Evolutionary conservation across 2,888 invertebrate genomes (phyloP).

Genomic region (Eupelmus urozonus): DNA sequence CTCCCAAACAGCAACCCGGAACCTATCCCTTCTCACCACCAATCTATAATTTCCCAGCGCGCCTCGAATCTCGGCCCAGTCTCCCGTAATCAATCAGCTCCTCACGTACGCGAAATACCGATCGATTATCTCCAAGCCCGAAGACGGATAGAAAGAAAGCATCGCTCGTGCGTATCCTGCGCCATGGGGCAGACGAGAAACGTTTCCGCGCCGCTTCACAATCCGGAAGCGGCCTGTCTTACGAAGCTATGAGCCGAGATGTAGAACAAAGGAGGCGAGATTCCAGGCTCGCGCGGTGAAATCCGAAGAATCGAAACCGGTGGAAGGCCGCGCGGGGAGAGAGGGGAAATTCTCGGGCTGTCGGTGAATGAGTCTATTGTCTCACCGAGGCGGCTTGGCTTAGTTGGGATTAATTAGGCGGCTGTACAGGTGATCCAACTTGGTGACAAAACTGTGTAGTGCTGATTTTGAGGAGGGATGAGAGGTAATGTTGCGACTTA

Average conservation of each 20-base stretch:
- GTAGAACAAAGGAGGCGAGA: slow-evolving; percentile 45
- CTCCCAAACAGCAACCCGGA: no score
- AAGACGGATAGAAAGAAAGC: no score
- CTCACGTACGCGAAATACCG: no score
- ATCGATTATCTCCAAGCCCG: no score
- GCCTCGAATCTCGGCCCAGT: no score
- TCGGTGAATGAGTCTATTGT: slow-evolving; percentile 61
- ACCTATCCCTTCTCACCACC: no score
- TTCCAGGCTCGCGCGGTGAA: slow-evolving; percentile 54
- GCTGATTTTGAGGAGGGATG: no score
- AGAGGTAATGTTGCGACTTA: no score
- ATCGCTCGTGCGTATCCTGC: background rate
- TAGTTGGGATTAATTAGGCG: slow-evolving; percentile 61
- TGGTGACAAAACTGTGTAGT: slow-evolving; percentile 21
- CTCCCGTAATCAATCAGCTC: no score
- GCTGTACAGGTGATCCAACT: background rate
- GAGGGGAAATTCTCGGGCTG: slow-evolving; percentile 51
- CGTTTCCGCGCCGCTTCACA: slow-evolving; percentile 47
- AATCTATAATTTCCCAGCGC: no score
- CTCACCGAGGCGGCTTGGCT: slow-evolving; percentile 37
- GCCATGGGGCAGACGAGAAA: no score
- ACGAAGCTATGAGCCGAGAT: slow-evolving; percentile 8
- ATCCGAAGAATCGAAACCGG: slow-evolving; percentile 41
- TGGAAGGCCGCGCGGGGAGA: slow-evolving; percentile 8
- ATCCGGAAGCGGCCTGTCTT: slow-evolving; percentile 45